Evolutionary conservation across 2,797 vertebrate species (phyloP).

Genomic region (Sternarchorhynchus goeldii): DNA sequence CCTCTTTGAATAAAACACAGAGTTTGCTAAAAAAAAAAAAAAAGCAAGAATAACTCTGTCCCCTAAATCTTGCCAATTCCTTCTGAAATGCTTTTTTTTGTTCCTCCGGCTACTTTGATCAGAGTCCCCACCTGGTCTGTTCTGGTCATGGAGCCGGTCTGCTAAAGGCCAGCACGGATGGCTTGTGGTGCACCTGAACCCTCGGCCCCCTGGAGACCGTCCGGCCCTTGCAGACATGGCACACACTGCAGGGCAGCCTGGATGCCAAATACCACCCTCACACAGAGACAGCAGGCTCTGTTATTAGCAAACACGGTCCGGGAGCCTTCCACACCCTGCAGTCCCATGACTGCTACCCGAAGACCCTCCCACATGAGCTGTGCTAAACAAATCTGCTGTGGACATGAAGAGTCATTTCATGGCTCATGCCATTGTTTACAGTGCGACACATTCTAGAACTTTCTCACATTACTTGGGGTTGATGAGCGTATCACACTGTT

Average conservation of each 20-base stretch:
- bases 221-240: conserved; percentile 31
- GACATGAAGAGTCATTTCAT: conserved; percentile 19
- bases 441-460: not conserved
- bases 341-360: conserved; percentile 27
- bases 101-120: conserved; percentile 49
- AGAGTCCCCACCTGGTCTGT: conserved; percentile 12
- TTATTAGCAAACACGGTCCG: conserved; percentile 56
- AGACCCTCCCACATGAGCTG: conserved; percentile 42
- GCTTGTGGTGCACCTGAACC: conserved; percentile 38
- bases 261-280: conserved; percentile 46
- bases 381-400: conserved; percentile 31
- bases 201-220: conserved; percentile 24
- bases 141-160: not conserved
- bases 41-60: conserved; percentile 31
- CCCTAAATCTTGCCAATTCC: conserved; percentile 51
- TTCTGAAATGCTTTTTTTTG: conserved; percentile 52
- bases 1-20: conserved; percentile 26
- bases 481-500: not conserved
- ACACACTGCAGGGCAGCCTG: conserved; percentile 31
- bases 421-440: conserved; percentile 27
- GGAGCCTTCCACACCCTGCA: conserved; percentile 35
- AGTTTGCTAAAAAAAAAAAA: conserved; percentile 40
- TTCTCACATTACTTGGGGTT: conserved; percentile 20
- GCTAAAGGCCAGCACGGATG: conserved; percentile 30
- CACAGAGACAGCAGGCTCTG: conserved; percentile 45